Evolutionary conservation across 2,113 vertebrate genomes (phyloP).

Genomic region (Calypte anna): DNA sequence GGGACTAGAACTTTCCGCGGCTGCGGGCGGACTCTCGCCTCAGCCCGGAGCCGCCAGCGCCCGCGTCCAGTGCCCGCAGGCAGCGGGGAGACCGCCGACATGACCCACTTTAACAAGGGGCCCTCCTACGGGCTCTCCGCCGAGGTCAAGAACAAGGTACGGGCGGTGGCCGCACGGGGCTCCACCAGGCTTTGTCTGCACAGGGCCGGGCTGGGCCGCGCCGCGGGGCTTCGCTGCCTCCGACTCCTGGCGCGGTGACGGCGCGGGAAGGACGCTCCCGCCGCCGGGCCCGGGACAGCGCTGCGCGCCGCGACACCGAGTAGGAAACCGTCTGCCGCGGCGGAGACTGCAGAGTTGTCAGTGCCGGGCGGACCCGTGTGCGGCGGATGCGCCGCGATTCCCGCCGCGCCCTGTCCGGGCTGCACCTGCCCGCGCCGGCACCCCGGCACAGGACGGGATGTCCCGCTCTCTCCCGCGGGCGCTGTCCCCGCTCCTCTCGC

Average conservation of each 20-base stretch:
- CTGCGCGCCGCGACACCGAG: background rate
- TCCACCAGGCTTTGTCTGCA: background rate
- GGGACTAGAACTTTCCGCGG: constrained; percentile 54
- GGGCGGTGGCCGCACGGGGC: background rate
- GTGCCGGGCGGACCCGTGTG: background rate
- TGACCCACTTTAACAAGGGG: constrained; percentile 94
- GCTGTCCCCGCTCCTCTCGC: background rate
- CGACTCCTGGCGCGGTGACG: background rate
- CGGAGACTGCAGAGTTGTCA: background rate
- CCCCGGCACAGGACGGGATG: background rate
- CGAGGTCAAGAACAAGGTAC: constrained; percentile 93
- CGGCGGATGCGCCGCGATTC: too few relatives aligned
- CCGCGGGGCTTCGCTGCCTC: background rate
- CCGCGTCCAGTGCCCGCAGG: background rate
- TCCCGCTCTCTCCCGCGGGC: background rate
- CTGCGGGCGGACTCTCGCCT: constrained; percentile 9
- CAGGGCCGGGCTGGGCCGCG: background rate
- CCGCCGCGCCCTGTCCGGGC: background rate
- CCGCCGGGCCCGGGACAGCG: background rate
- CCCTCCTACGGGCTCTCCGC: constrained; percentile 92
- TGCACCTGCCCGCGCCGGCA: background rate
- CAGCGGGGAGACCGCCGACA: constrained; percentile 56
- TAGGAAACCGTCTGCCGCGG: background rate
- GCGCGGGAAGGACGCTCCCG: background rate
- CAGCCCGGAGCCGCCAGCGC: background rate